Percentiles rank a stretch among this genome's conserved stretches.
phyloP scores from a whole-genome alignment of 2,113 vertebrate genomes.

The Recurvirostra avosetta region DNA sequence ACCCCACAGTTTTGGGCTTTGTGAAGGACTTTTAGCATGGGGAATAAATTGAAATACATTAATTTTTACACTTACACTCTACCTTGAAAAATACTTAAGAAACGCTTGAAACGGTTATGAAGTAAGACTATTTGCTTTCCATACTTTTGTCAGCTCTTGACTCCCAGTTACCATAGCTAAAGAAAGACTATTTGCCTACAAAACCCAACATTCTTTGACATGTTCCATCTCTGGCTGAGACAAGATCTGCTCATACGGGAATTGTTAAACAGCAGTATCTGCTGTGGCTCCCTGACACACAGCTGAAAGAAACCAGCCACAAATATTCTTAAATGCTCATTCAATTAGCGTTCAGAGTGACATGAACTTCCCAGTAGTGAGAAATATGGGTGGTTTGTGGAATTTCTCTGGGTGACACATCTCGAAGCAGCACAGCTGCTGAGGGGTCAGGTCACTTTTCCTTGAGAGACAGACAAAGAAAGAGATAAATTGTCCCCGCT shows the following conservation, averaged over 20 bases:
- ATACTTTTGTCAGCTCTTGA: background rate
- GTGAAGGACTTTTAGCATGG: background rate
- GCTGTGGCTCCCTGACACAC: background rate
- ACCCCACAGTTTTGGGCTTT: background rate
- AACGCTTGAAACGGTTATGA: background rate
- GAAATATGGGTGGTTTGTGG: background rate
- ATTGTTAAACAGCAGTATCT: background rate
- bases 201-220: background rate
- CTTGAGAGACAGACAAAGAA: background rate
- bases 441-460: background rate
- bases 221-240: background rate
- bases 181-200: background rate
- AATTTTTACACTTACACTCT: background rate
- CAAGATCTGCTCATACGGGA: background rate
- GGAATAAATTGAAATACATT: background rate
- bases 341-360: background rate
- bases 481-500: background rate
- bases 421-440: background rate
- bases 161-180: background rate
- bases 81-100: background rate
- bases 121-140: background rate
- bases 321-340: background rate
- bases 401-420: background rate
- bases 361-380: background rate
- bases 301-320: background rate